A percentile compares a stretch with the other conserved stretches of the same genome.
Evolutionary conservation across 2,113 vertebrate genomes (phyloP).

Genomic region (Rutilus rutilus): DNA sequence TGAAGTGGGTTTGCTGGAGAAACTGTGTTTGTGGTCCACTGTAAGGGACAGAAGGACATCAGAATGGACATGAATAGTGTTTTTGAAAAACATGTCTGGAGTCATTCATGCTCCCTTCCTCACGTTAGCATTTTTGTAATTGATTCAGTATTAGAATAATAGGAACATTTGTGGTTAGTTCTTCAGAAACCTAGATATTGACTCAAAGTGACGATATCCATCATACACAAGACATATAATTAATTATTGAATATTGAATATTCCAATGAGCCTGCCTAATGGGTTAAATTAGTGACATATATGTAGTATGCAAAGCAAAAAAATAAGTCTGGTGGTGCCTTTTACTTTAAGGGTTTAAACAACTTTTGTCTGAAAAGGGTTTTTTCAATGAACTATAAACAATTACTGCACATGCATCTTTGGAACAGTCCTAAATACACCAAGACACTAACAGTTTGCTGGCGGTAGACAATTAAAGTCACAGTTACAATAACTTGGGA

Average conservation of each 20-base stretch:
- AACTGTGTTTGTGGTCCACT: slow-evolving; percentile 64
- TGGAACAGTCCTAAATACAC: no score
- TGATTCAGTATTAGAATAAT: neutral
- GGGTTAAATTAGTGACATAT: neutral
- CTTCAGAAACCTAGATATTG: neutral
- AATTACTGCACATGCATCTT: no score
- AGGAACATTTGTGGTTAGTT: neutral
- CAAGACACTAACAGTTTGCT: no score
- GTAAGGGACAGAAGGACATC: slow-evolving; percentile 45
- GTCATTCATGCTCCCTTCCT: neutral
- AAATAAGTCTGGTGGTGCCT: no score
- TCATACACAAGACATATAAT: neutral
- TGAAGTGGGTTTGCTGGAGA: slow-evolving; percentile 62
- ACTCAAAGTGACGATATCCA: neutral
- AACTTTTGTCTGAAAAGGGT: no score
- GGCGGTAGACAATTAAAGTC: no score
- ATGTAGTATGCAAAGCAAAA: no score
- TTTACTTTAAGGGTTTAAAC: no score
- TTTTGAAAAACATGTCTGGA: neutral
- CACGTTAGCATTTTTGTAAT: neutral
- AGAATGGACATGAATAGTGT: neutral
- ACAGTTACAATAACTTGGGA: no score
- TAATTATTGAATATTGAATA: neutral
- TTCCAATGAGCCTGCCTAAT: neutral
- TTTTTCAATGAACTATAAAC: no score